Conservation (phyloP, 2,113 vertebrate species). For the Zapornia atra region DNA sequence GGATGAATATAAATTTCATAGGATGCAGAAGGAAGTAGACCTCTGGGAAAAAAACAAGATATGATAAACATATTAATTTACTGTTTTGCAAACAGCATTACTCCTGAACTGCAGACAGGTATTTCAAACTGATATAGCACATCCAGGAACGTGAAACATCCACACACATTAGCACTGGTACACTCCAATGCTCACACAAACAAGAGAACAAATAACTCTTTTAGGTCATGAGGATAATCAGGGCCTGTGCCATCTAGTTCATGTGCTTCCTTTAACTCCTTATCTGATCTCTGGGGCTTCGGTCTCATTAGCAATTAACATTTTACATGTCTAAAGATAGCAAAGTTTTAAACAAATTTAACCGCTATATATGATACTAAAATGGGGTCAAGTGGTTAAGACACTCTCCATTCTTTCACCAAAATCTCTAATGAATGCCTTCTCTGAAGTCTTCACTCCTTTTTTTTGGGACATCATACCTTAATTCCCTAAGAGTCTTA, state of each 20-base stretch:
- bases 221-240: not conserved
- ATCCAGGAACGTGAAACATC: not conserved
- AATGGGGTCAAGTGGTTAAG: not conserved
- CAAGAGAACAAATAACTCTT: not conserved
- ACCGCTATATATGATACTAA: not conserved
- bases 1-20: not conserved
- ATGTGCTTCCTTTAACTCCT: not conserved
- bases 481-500: not conserved
- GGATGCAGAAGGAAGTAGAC: not conserved
- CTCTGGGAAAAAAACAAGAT: not conserved
- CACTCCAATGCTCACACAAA: not conserved
- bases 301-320: not conserved
- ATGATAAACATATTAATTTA: not conserved
- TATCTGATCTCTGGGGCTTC: not conserved
- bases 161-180: not conserved
- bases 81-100: not conserved
- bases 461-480: not conserved
- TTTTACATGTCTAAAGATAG: not conserved
- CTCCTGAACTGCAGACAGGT: not conserved
- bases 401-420: not conserved
- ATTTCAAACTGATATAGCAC: not conserved
- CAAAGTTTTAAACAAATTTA: not conserved
- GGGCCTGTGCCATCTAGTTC: not conserved
- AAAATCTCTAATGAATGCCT: not conserved
- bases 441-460: not conserved